Evolutionary conservation across 2,888 invertebrate genomes (phyloP).

Genomic region (Epinotia bilunana): DNA sequence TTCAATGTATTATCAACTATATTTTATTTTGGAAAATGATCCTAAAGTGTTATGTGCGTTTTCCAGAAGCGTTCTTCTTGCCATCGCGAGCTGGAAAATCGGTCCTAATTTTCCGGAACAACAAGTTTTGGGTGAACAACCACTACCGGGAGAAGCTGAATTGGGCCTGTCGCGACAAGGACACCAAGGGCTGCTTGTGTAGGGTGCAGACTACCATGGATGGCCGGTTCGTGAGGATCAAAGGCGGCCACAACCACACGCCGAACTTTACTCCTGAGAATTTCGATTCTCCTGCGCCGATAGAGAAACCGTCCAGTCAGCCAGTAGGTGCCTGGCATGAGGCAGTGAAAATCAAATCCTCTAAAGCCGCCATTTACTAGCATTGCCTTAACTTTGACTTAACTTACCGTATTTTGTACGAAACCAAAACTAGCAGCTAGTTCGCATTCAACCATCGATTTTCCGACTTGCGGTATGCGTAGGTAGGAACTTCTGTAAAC

Average conservation of each 20-base stretch:
- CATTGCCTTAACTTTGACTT: conserved; percentile 3
- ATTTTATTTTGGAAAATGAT: conserved; percentile 37
- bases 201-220: conserved; percentile 80
- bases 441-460: conserved; percentile 15
- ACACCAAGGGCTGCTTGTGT: conserved; percentile 73
- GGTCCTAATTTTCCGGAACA: conserved; percentile 74
- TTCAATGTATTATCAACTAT: not conserved
- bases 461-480: not conserved
- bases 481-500: conserved; percentile 18
- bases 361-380: conserved; percentile 32
- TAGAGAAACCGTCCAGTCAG: conserved; percentile 35
- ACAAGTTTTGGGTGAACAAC: conserved; percentile 82
- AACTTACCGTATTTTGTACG: conserved; percentile 7
- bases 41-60: conserved; percentile 46
- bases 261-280: conserved; percentile 77
- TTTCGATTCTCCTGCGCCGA: conserved; percentile 61
- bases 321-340: conserved; percentile 48
- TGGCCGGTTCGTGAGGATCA: conserved; percentile 73
- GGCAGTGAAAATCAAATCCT: conserved; percentile 45
- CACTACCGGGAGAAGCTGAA: conserved; percentile 77
- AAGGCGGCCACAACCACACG: conserved; percentile 72
- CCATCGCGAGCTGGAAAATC: conserved; percentile 80
- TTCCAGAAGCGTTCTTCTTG: conserved; percentile 77
- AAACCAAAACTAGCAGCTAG: conserved; percentile 31
- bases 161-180: conserved; percentile 81